Evolutionary conservation across 2,113 vertebrate genomes (phyloP).

Genomic region (Ochotona curzoniae): DNA sequence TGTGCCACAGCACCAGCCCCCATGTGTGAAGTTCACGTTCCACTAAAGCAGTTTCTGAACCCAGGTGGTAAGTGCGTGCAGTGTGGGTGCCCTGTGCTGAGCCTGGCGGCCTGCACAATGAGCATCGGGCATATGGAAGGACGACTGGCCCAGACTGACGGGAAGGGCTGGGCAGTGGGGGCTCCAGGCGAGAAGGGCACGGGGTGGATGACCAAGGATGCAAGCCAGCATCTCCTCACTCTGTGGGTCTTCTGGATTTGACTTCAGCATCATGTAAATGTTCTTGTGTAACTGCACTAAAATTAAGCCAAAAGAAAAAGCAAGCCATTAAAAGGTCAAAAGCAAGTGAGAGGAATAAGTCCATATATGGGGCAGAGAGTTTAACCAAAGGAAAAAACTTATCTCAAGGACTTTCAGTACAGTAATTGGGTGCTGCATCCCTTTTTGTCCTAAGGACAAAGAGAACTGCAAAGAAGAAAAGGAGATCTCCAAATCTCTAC

Average conservation of each 20-base stretch:
- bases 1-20: too few relatives aligned
- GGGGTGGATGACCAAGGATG: too few relatives aligned
- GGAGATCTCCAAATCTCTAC: not conserved
- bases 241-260: not conserved
- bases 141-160: too few relatives aligned
- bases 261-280: not conserved
- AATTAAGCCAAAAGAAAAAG: not conserved
- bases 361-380: too few relatives aligned
- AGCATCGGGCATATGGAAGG: not conserved
- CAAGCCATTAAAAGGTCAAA: not conserved
- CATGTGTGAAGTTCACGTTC: too few relatives aligned
- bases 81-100: not conserved
- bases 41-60: too few relatives aligned
- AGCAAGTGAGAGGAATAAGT: not conserved
- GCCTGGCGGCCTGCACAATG: not conserved
- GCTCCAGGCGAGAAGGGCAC: not conserved
- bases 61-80: too few relatives aligned
- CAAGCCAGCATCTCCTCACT: too few relatives aligned
- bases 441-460: not conserved
- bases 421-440: not conserved
- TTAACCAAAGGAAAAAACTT: not conserved
- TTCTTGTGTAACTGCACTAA: not conserved
- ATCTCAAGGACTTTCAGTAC: not conserved
- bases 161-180: not conserved
- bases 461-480: not conserved